These are phyloP conservation scores for Alexandromys fortis DNA, from an alignment of 2,113 vertebrate genomes.

Conservation along the genomic window DNA sequence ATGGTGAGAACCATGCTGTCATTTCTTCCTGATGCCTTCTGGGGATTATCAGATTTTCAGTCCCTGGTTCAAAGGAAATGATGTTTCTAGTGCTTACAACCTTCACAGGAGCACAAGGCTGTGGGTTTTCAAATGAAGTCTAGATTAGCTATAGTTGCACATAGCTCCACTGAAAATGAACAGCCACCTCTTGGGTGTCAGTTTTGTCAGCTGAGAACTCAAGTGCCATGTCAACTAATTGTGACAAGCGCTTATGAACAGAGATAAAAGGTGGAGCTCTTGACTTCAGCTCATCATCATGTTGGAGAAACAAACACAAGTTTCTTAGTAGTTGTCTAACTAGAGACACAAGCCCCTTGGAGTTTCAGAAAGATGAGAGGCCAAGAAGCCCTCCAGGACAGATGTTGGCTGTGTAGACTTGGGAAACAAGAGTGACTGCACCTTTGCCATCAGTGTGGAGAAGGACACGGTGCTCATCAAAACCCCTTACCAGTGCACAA, in stretches of 20 bases:
- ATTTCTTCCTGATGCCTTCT: neutral
- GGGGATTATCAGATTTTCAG: neutral
- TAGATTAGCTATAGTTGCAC: neutral
- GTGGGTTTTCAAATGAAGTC: neutral
- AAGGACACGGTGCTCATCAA: rapidly evolving
- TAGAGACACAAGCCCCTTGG: neutral
- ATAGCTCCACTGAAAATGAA: neutral
- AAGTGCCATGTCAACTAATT: neutral
- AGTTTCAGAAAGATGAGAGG: neutral
- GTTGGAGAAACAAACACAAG: rapidly evolving
- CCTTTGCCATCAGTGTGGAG: neutral
- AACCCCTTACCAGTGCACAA: neutral
- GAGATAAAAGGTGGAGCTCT: neutral
- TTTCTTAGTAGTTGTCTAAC: neutral
- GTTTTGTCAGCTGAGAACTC: neutral
- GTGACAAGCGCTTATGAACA: neutral
- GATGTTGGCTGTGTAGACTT: neutral
- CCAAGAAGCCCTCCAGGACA: neutral
- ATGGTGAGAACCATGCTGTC: neutral
- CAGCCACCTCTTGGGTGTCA: neutral
- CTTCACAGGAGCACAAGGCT: neutral
- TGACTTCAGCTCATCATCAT: neutral
- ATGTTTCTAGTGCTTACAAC: neutral
- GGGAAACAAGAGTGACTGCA: rapidly evolving
- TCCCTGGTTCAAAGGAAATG: neutral